Conservation (phyloP, 1,140 invertebrate genomes). For the Atta texana region DNA sequence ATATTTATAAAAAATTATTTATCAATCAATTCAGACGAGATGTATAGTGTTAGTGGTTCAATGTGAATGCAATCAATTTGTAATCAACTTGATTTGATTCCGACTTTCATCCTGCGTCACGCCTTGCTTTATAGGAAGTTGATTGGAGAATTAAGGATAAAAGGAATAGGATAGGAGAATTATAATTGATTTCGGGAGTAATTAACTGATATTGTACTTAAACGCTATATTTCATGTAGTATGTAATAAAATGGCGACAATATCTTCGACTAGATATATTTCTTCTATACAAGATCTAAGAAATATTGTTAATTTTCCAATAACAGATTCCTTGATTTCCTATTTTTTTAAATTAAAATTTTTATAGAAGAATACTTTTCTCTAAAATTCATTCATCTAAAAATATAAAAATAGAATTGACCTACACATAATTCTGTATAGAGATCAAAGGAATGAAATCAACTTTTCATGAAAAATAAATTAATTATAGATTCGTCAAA, state of each 20-base stretch:
- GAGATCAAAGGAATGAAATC: constrained; percentile 17
- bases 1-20: neutral
- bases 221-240: constrained; percentile 11
- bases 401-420: constrained; percentile 16
- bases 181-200: neutral
- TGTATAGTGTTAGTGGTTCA: neutral
- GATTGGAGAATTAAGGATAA: neutral
- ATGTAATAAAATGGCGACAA: constrained; percentile 43
- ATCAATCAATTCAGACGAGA: neutral
- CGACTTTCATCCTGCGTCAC: neutral
- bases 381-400: neutral
- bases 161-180: neutral
- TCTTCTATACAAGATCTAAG: neutral
- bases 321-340: constrained; percentile 25
- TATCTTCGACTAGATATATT: constrained; percentile 38
- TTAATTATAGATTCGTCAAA: neutral
- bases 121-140: neutral
- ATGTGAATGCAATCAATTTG: neutral
- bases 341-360: constrained; percentile 11
- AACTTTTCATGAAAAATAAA: neutral
- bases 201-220: constrained; percentile 19
- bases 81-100: neutral
- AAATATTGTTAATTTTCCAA: constrained; percentile 30
- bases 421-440: neutral
- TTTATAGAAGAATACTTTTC: neutral